Percentiles rank a stretch among this genome's conserved stretches.
Conservation (phyloP, 2,797 vertebrate species). For the Tolypeutes matacus region DNA sequence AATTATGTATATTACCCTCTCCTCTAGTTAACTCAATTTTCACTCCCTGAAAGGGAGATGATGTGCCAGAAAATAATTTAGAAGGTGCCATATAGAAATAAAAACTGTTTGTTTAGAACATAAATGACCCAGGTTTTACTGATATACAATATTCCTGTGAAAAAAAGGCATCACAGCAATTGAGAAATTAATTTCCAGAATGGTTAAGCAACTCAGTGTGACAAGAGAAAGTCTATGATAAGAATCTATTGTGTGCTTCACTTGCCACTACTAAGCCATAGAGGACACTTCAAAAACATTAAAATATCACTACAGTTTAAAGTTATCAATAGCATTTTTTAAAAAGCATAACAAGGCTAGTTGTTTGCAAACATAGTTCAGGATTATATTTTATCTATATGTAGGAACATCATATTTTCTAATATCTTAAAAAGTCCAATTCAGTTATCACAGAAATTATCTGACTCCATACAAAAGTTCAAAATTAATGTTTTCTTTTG, state of each 20-base stretch:
- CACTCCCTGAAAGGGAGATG: neutral
- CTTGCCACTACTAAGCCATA: neutral
- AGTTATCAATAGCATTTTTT: conserved; percentile 29
- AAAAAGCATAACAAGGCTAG: neutral
- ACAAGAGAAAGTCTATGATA: neutral
- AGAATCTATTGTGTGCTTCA: neutral
- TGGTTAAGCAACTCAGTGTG: neutral
- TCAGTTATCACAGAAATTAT: conserved; percentile 14
- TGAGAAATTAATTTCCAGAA: neutral
- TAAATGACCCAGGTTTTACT: conserved; percentile 5
- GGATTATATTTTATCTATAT: neutral
- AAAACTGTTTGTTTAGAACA: neutral
- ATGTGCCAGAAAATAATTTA: conserved; percentile 29
- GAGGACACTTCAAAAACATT: neutral
- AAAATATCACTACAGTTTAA: neutral
- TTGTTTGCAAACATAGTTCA: conserved; percentile 18
- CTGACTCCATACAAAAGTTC: neutral
- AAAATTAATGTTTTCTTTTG: neutral
- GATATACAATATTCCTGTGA: neutral
- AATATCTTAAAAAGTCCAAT: conserved; percentile 1
- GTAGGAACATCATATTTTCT: neutral
- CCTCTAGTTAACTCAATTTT: conserved; percentile 28
- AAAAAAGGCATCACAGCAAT: neutral
- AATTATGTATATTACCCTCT: conserved; percentile 17
- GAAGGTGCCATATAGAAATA: neutral